Evolutionary conservation across 2,888 invertebrate genomes (phyloP).

Genomic region (Torymus tubicola): DNA sequence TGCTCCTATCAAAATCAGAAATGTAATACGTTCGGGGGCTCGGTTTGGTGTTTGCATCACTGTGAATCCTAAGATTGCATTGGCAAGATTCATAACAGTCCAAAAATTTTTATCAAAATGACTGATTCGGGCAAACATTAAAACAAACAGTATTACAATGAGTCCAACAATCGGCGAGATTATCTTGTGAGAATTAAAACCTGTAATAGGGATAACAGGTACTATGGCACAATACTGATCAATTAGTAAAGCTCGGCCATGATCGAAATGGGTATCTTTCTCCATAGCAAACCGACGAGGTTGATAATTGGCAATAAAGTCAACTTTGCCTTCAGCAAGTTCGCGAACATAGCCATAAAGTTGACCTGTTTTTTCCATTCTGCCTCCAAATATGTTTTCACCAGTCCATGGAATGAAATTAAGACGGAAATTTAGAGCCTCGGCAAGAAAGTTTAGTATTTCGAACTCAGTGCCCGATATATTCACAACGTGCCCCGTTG

Average conservation of each 20-base stretch:
- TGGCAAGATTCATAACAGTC: not conserved
- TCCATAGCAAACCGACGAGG: not conserved
- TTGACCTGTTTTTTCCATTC: not conserved
- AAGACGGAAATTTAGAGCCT: not conserved
- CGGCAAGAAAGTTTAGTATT: conserved; percentile 3
- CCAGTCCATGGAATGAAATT: not conserved
- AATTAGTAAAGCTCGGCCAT: not conserved
- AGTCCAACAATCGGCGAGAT: not conserved
- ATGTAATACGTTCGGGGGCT: not conserved
- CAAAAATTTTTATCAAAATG: not conserved
- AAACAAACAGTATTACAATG: not conserved
- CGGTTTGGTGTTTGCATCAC: not conserved
- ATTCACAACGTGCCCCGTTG: conserved; percentile 3
- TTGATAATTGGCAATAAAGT: not conserved
- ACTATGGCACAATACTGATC: not conserved
- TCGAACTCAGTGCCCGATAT: conserved; percentile 5
- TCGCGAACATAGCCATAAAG: not conserved
- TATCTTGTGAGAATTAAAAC: too few species aligned
- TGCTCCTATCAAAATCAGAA: not conserved
- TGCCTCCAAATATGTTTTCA: not conserved
- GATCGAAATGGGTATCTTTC: not conserved
- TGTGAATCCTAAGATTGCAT: not conserved
- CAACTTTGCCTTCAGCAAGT: not conserved
- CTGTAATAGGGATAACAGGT: not conserved
- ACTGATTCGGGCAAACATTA: not conserved